Evolutionary conservation across 2,797 vertebrate species (phyloP).

Genomic region (Salarias fasciatus): DNA sequence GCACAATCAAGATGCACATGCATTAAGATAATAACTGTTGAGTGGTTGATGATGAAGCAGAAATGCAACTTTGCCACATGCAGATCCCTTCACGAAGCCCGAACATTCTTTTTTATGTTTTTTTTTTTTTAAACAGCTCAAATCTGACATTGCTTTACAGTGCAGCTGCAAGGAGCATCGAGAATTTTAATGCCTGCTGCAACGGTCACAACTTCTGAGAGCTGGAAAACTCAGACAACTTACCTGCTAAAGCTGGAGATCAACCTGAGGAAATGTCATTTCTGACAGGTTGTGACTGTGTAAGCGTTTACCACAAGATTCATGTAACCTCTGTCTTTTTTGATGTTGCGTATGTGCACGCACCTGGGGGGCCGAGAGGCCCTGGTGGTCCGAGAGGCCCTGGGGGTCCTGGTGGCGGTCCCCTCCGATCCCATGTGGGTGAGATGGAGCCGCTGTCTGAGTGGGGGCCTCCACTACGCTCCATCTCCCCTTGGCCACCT

Average conservation of each 20-base stretch:
- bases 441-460: constrained; percentile 94
- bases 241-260: too few species aligned
- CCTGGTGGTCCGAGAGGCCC: constrained; percentile 70
- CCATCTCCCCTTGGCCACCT: constrained; percentile 86
- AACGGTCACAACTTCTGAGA: neutral
- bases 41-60: constrained; percentile 23
- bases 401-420: constrained; percentile 69
- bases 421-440: constrained; percentile 92
- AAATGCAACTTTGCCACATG: constrained; percentile 37
- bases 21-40: constrained; percentile 5
- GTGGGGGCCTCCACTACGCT: constrained; percentile 85
- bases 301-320: neutral
- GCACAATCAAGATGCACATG: constrained; percentile 30
- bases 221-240: too few species aligned
- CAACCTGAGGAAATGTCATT: constrained; percentile 1
- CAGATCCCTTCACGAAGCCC: constrained; percentile 8
- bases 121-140: too few species aligned
- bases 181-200: neutral
- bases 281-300: neutral
- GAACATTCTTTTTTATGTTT: too few species aligned
- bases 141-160: too few species aligned
- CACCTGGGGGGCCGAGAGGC: constrained; percentile 85
- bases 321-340: neutral
- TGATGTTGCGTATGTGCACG: constrained; percentile 12
- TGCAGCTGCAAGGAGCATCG: neutral